phyloP scores from a whole-genome alignment of 2,888 invertebrate species.

The Microplitis deprimator region DNA sequence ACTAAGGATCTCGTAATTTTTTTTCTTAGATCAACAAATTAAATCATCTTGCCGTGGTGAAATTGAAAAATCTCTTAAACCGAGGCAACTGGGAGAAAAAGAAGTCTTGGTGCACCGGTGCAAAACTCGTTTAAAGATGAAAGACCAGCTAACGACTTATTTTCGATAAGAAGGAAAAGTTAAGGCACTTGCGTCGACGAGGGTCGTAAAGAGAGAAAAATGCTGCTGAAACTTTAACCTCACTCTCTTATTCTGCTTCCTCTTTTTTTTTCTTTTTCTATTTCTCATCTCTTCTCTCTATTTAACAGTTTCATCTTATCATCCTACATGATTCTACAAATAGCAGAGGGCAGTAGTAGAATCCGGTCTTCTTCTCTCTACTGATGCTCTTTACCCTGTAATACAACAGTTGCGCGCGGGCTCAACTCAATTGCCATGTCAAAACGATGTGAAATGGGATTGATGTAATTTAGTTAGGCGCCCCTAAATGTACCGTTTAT shows the following conservation, averaged over 20 bases:
- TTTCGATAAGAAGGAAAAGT: constrained; percentile 72
- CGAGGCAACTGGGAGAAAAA: constrained; percentile 61
- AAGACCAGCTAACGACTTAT: constrained; percentile 71
- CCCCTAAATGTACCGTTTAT: constrained; percentile 56
- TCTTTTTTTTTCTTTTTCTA: constrained; percentile 1
- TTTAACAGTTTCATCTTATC: constrained; percentile 3
- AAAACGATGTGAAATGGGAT: constrained; percentile 71
- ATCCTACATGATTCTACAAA: constrained; percentile 10
- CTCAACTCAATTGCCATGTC: constrained; percentile 70
- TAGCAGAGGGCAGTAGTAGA: background rate
- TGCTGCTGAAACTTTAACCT: constrained; percentile 41
- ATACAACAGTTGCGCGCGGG: constrained; percentile 67
- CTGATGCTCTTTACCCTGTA: constrained; percentile 44
- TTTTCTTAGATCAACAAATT: constrained; percentile 55
- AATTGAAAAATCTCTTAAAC: constrained; percentile 71
- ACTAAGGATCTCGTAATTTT: background rate
- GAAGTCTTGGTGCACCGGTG: constrained; percentile 54
- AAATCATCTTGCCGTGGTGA: constrained; percentile 66
- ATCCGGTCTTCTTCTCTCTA: constrained; percentile 21
- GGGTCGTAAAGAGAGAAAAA: constrained; percentile 31
- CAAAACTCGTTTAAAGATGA: constrained; percentile 72
- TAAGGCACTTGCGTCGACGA: constrained; percentile 60
- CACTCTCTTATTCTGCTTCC: background rate
- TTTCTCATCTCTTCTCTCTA: background rate
- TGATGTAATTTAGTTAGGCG: constrained; percentile 71